Base-by-base conservation (phyloP, 2,113 vertebrate species). In the Malurus melanocephalus region DNA sequence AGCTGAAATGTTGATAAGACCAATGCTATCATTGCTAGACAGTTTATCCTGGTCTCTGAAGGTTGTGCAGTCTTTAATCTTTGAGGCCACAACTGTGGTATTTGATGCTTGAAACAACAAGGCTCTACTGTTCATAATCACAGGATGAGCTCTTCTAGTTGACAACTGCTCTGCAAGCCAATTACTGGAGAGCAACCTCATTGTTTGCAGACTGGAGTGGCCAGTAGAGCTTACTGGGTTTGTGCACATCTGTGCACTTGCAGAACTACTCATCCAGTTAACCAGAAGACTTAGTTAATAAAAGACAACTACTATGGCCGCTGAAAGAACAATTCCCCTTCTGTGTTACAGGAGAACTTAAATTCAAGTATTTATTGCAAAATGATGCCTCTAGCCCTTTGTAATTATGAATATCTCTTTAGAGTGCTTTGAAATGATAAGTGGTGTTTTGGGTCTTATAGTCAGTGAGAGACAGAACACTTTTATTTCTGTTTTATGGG, bases 191-290 rank as follows among this genome's bases (percentile, higher is more conserved):
- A 84, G 88, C 51, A 87, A 5, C 43, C 16, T 75, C 66, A 57
- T 88, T 95, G 80, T 90, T 93, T 85, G 79, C 78, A 66, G 62
- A 40, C 42, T 86, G 33, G 55, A 79, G 46, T 38, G 35, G 21
- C 38, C 52, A 69, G 64, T 52, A 35, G 53, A 61, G 46, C 51
- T 79, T 69, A 57, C 26, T 90, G 71, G 35, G 11, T 86, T 84
- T 1, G 0, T 49, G 32, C 51, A 60, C 72, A 89, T 89, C 52
- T 94, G 43, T 80, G 65, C 2, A 13, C 62, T 87, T 68, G 45
- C 76, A 60, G 71, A 76, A 61, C 91, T 85, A 40, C 59, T 90
- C 33, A 84, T 76, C 46, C 59, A 73, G 87, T 87, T 81, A 79
- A 85, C 14, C 43, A 88, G 76, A 64, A 49, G 85, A 65, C 30